Evolutionary conservation across 2,888 invertebrate genomes (phyloP).

Genomic region (Branchipolynoe longqiensis): DNA sequence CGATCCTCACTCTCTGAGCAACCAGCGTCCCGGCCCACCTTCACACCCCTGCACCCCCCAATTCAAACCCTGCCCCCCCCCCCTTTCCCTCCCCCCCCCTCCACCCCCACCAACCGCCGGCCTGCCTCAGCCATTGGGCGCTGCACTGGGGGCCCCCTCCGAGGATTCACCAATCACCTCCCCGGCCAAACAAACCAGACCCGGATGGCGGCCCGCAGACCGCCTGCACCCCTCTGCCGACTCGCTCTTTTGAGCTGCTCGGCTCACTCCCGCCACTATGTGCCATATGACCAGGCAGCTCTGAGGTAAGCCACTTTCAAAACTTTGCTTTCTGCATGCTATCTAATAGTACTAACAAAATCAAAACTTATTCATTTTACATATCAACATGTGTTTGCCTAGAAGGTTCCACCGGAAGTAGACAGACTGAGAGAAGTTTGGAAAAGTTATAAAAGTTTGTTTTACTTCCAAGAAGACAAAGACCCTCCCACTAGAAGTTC

Average conservation of each 20-base stretch:
- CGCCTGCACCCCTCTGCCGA: background rate
- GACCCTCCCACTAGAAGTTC: too few species aligned
- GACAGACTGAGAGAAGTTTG: too few species aligned
- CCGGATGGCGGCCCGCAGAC: background rate
- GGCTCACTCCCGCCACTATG: constrained; percentile 30
- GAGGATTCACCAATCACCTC: constrained; percentile 47
- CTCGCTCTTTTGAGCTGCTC: background rate
- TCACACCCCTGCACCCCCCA: too few species aligned
- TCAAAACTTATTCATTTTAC: too few species aligned
- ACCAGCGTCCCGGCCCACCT: too few species aligned
- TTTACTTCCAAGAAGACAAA: too few species aligned
- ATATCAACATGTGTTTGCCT: too few species aligned
- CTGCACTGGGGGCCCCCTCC: background rate
- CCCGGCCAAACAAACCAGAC: constrained; percentile 51
- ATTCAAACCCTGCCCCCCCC: background rate
- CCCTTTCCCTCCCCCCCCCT: background rate
- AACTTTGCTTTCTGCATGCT: background rate
- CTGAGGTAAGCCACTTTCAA: constrained; percentile 42
- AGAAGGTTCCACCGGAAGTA: too few species aligned
- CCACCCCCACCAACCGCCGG: background rate
- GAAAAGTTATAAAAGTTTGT: too few species aligned
- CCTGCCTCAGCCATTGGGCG: background rate
- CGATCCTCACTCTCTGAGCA: too few species aligned
- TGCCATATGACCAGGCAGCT: constrained; percentile 40
- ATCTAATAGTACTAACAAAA: too few species aligned